Conservation (phyloP, 2,113 vertebrate species). For the Ahaetulla prasina region DNA sequence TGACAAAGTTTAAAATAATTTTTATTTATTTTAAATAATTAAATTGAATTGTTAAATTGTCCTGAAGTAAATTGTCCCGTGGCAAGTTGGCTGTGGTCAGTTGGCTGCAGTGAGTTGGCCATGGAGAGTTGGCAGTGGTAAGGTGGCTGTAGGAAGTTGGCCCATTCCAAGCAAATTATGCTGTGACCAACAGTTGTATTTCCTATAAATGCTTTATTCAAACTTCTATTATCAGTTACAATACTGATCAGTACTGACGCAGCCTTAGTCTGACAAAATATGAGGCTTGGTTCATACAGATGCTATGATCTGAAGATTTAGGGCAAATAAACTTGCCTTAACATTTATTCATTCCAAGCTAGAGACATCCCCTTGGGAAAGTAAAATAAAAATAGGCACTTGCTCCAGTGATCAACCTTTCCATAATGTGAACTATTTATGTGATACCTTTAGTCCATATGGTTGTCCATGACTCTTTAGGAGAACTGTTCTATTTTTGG, state of each 20-base stretch:
- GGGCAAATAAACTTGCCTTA: background rate
- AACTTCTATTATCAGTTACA: background rate
- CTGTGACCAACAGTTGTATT: background rate
- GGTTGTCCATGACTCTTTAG: slow-evolving; percentile 82
- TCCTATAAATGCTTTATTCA: background rate
- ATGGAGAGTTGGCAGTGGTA: no score
- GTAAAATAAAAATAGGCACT: background rate
- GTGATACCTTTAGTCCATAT: slow-evolving; percentile 80
- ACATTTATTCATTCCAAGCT: background rate
- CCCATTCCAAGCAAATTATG: background rate
- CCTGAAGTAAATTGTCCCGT: no score
- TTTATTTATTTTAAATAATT: no score
- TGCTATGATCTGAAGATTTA: background rate
- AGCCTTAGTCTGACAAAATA: background rate
- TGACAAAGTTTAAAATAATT: no score
- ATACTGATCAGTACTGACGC: background rate
- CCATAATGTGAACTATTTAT: background rate
- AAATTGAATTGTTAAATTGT: no score
- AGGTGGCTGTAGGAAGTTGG: no score
- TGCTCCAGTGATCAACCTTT: background rate
- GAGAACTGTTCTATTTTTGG: slow-evolving; percentile 79
- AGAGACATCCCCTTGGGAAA: background rate
- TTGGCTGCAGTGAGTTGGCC: no score
- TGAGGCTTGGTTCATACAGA: background rate
- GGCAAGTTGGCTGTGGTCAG: no score